Conservation (phyloP, 2,888 invertebrate genomes). For the Eupeodes luniger region DNA sequence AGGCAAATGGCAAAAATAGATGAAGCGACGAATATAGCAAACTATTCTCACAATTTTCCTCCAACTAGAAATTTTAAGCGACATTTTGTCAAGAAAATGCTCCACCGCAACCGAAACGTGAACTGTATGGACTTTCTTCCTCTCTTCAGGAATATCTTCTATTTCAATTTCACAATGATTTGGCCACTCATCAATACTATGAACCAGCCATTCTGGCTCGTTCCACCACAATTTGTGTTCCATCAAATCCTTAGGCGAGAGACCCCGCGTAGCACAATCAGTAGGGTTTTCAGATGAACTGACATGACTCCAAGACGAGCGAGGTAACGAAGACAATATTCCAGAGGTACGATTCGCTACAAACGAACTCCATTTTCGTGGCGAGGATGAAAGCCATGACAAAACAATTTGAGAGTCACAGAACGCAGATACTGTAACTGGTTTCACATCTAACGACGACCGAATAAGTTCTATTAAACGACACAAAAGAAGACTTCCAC, state of each 20-base stretch:
- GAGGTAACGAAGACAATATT: constrained; percentile 10
- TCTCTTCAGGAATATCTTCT: constrained; percentile 1
- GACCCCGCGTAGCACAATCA: constrained; percentile 26
- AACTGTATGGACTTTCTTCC: background rate
- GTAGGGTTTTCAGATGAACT: constrained; percentile 1
- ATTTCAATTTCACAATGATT: no score
- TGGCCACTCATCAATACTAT: background rate
- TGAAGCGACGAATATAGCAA: constrained; percentile 9
- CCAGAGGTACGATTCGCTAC: constrained; percentile 35
- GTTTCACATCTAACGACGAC: no score
- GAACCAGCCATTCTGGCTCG: no score
- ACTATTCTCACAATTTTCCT: background rate
- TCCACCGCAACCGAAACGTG: constrained; percentile 6
- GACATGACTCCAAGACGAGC: background rate
- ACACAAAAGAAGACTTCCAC: no score
- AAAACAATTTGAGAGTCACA: background rate
- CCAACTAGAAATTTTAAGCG: background rate
- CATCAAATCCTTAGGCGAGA: background rate
- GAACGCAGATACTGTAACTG: no score
- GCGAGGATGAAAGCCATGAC: background rate
- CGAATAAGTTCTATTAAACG: no score
- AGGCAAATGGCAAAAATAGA: constrained; percentile 2
- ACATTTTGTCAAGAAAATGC: background rate
- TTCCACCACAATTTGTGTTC: no score
- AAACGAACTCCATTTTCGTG: constrained; percentile 20